Evolutionary conservation across 2,888 invertebrate species (phyloP).

Genomic region (Archaeoteleia sp.): DNA sequence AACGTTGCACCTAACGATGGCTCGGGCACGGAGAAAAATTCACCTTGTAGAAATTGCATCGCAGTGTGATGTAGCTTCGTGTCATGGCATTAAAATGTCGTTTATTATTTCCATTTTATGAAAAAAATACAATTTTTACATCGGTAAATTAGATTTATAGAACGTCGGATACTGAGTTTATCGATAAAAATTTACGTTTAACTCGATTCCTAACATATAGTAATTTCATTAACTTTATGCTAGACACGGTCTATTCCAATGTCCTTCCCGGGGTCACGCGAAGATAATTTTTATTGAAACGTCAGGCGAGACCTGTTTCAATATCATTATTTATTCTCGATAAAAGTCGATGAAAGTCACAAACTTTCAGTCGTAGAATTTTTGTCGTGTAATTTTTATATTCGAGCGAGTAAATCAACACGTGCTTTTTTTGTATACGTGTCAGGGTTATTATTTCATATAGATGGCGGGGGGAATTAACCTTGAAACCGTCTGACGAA

Average conservation of each 20-base stretch:
- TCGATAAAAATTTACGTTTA: no score
- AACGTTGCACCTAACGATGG: no score
- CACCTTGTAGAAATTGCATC: no score
- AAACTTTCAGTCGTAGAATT: conserved; percentile 15
- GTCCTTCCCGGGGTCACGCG: conserved; percentile 8
- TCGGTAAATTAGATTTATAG: neutral
- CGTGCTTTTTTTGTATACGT: conserved; percentile 32
- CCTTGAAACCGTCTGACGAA: conserved; percentile 23
- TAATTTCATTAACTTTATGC: conserved; percentile 24
- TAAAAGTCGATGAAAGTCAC: conserved; percentile 5
- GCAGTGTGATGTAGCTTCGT: no score
- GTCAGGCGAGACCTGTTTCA: conserved; percentile 3
- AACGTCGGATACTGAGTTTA: neutral
- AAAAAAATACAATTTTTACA: no score
- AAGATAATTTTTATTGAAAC: conserved; percentile 1
- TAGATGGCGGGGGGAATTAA: conserved; percentile 7
- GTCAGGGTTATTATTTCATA: conserved; percentile 25
- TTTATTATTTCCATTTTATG: no score
- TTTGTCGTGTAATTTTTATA: conserved; percentile 5
- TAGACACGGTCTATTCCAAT: conserved; percentile 30
- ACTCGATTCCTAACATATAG: no score
- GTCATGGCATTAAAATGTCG: no score
- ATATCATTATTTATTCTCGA: neutral
- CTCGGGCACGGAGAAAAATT: no score
- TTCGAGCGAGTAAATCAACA: conserved; percentile 9